Base-by-base conservation (phyloP, 2,113 vertebrate genomes). In the Arvicanthis niloticus region DNA sequence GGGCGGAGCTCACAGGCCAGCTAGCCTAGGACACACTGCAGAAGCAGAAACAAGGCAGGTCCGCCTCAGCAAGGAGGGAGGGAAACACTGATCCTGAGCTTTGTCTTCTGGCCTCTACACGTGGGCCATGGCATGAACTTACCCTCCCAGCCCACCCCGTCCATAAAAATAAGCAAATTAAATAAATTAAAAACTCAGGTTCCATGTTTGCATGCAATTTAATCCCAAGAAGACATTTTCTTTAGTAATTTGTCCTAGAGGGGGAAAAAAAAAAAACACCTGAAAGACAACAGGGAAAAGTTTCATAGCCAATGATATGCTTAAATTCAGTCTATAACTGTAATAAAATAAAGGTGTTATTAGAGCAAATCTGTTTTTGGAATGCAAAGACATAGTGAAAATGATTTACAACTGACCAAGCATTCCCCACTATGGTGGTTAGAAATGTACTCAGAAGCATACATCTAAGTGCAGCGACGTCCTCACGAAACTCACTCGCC, bases 291-390 rank as follows among this genome's bases (percentile, higher is more conserved):
- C 89, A 88, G 40, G 73, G 16, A 75, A 95, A 58, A 70, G 22
- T 51, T 89, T 40, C 86, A 26, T 60, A 68, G 65, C 10, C 53
- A 92, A 75, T 22, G 12, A 62, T 85, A 81, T 9, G 93, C 72
- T 75, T 96, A 94, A 77, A 89, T 82, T 91, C 42, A 84, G 84
- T 26, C 72, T 70, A 58, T 51, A 87, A 56, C 65, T 72, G 76
- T 45, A 90, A 85, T 58, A 78, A 77, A 92, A 96, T n/a, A 96
- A 86, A 94, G 76, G 17, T 89, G 42, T 53, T 91, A 92, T 89
- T 78, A 96, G 40, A 90, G n/a, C 21, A 92, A 88, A 85, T 92
- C 40, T 91, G 37, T n/a, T 95, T 86, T 78, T 91, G 88, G 58
- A 93, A 94, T n/a, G 45, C 85, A 97, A 95, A 91, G 80, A 86